Conservation (phyloP, 1,140 invertebrate species). For the Fopius arisanus region DNA sequence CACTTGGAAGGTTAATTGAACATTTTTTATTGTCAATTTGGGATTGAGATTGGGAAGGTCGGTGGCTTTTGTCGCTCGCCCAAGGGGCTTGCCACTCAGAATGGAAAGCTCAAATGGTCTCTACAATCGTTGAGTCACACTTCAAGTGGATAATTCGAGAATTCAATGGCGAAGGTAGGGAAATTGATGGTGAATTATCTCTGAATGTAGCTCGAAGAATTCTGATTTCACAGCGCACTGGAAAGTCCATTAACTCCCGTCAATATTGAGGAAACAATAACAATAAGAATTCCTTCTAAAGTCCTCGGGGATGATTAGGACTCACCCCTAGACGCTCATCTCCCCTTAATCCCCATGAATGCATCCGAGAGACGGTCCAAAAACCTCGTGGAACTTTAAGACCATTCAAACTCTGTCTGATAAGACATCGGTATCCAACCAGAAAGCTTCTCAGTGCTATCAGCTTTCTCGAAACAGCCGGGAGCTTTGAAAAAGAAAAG, state of each 20-base stretch:
- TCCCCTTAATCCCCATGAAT: neutral
- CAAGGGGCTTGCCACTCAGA: neutral
- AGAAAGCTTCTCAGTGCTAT: neutral
- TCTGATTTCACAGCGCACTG: neutral
- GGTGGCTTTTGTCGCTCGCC: conserved; percentile 50
- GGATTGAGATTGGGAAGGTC: conserved; percentile 55
- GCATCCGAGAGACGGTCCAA: neutral
- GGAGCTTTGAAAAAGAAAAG: neutral
- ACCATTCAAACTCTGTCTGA: neutral
- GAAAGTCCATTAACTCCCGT: neutral
- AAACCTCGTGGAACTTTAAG: neutral
- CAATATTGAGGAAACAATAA: no score
- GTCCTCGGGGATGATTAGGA: neutral
- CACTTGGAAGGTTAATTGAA: conserved; percentile 59
- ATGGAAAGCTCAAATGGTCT: neutral
- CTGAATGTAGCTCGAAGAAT: neutral
- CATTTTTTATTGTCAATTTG: conserved; percentile 66
- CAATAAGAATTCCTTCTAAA: neutral
- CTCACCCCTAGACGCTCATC: neutral
- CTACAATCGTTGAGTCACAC: conserved; percentile 4
- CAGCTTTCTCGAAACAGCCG: neutral
- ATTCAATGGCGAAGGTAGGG: neutral
- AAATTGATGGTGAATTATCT: neutral
- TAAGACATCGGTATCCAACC: neutral
- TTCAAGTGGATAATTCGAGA: neutral